phyloP scores from a whole-genome alignment of 1,140 invertebrate species.

The Tetramorium parvispinum region DNA sequence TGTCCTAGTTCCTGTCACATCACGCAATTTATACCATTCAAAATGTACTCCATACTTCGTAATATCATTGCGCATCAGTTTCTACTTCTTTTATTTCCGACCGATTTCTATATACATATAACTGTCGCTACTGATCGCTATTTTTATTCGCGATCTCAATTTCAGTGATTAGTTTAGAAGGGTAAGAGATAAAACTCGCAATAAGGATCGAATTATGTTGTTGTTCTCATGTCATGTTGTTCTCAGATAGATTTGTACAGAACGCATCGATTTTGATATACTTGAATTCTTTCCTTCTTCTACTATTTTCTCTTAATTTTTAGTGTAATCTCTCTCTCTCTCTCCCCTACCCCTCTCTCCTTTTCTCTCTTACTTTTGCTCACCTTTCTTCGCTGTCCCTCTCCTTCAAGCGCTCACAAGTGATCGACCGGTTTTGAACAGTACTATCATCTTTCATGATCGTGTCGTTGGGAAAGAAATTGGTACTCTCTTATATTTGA shows the following conservation, averaged over 20 bases:
- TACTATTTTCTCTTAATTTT: conserved; percentile 49
- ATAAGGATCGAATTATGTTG: conserved; percentile 22
- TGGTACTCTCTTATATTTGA: conserved; percentile 57
- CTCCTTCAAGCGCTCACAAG: conserved; percentile 52
- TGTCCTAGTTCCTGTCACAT: conserved; percentile 27
- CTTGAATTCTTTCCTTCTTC: conserved; percentile 41
- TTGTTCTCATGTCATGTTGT: no score
- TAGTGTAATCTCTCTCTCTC: neutral
- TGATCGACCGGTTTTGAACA: conserved; percentile 73
- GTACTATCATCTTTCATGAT: conserved; percentile 72
- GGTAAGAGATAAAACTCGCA: conserved; percentile 23
- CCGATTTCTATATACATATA: neutral
- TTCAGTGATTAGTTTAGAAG: conserved; percentile 56
- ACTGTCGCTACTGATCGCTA: conserved; percentile 36
- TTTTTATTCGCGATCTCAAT: conserved; percentile 41
- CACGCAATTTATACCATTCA: neutral
- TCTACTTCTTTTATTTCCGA: neutral
- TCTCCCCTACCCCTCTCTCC: conserved; percentile 33
- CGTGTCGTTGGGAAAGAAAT: conserved; percentile 59
- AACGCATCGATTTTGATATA: conserved; percentile 22
- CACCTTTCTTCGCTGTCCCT: conserved; percentile 54
- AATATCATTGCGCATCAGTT: conserved; percentile 7
- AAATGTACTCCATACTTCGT: neutral
- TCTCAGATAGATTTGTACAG: conserved; percentile 63
- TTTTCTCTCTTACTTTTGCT: conserved; percentile 33